A percentile compares a stretch with the other conserved stretches of the same genome.
Conservation (phyloP, 1,140 invertebrate species). For the Daktulosphaira vitifoliae region DNA sequence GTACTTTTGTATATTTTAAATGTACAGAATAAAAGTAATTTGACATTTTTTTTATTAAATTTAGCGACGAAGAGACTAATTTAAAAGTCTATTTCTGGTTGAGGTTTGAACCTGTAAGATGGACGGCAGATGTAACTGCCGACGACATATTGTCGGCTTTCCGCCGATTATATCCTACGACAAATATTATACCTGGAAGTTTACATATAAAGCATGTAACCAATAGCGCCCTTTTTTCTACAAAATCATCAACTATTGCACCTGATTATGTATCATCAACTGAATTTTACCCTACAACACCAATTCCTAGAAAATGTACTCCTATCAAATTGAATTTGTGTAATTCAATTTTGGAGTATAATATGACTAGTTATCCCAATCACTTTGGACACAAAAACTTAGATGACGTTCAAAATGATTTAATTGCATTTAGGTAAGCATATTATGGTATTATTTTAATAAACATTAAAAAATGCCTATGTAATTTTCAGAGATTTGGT, state of each 20-base stretch:
- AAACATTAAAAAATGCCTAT: no score
- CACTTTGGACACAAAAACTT: conserved; percentile 56
- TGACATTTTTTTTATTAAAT: no score
- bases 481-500: conserved; percentile 68
- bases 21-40: no score
- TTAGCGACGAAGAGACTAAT: conserved; percentile 54
- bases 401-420: conserved; percentile 60
- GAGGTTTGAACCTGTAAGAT: conserved; percentile 54
- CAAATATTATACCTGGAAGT: conserved; percentile 52
- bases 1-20: no score
- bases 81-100: conserved; percentile 64
- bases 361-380: conserved; percentile 58
- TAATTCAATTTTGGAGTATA: conserved; percentile 26
- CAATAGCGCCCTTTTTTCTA: conserved; percentile 2
- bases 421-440: conserved; percentile 61
- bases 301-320: conserved; percentile 56
- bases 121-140: conserved; percentile 47
- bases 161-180: conserved; percentile 37
- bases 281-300: conserved; percentile 43
- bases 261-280: conserved; percentile 44
- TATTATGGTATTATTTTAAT: background rate
- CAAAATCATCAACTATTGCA: background rate
- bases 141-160: conserved; percentile 49
- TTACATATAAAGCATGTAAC: conserved; percentile 54
- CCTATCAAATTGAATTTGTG: conserved; percentile 8